phyloP scores from a whole-genome alignment of 2,797 vertebrate genomes.

The Schizopygopsis pylzovi region DNA sequence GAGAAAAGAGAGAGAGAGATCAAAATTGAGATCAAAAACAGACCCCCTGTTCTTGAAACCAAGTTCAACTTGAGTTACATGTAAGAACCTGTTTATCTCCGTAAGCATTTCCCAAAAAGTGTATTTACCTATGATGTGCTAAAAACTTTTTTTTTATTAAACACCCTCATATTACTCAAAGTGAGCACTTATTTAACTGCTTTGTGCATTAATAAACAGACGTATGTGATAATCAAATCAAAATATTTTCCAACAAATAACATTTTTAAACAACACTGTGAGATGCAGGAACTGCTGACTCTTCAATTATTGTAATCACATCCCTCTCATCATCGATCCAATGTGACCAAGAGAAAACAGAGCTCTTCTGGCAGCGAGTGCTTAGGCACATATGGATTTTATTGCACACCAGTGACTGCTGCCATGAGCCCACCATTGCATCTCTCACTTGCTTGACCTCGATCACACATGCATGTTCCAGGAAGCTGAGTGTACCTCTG shows the following conservation, averaged over 20 bases:
- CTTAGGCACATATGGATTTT: slow-evolving; percentile 39
- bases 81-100: neutral
- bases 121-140: slow-evolving; percentile 20
- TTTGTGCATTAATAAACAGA: slow-evolving; percentile 9
- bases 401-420: slow-evolving; percentile 34
- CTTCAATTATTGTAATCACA: neutral
- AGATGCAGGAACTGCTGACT: neutral
- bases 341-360: slow-evolving; percentile 27
- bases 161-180: neutral
- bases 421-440: slow-evolving; percentile 31
- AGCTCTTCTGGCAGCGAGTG: slow-evolving; percentile 10
- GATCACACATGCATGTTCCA: slow-evolving; percentile 32
- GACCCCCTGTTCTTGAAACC: neutral
- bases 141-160: neutral
- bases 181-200: slow-evolving; percentile 6
- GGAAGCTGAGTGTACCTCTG: slow-evolving; percentile 28
- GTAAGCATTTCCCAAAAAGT: slow-evolving; percentile 18
- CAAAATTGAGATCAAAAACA: slow-evolving; percentile 30
- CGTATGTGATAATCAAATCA: neutral
- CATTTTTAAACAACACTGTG: neutral
- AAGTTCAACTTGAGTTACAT: slow-evolving; percentile 31
- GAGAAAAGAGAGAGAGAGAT: neutral
- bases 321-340: slow-evolving; percentile 9
- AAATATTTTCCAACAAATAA: neutral
- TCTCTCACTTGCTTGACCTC: slow-evolving; percentile 23